Evolutionary conservation across 2,113 vertebrate genomes (phyloP), one percentile per base, ranked within the genome.

Genomic region (Passerina amoena): DNA sequence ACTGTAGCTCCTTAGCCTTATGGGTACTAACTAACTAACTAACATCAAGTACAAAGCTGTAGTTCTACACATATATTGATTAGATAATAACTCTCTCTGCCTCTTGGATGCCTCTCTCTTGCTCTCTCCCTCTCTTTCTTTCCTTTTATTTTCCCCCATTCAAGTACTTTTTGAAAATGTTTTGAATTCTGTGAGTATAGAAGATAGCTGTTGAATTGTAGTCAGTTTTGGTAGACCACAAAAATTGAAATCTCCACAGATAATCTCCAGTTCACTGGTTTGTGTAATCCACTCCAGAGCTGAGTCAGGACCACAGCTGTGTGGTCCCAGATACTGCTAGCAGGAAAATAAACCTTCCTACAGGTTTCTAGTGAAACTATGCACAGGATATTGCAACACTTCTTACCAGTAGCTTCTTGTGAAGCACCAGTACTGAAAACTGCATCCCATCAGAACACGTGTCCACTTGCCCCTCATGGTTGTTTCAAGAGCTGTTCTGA

Each of bases 1-100:
- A 25, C 45, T 24, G 4, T 8, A 56, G 27, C 38, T 87, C 28
- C 38, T 63, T 11, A 53, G 8, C 5, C 18, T 53, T 37, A 27
- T 0, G 1, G 7, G 6, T 14, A 27, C 37, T 71, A n/a, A 33
- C 28, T 6, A n/a, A n/a, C n/a, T n/a, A n/a, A n/a, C n/a, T n/a
- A n/a, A n/a, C n/a, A n/a, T n/a, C n/a, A n/a, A n/a, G 4, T 51
- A 59, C 35, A 63, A 70, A 88, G 40, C 44, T 87, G 7, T 57
- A 48, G 24, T 51, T 80, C 50, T 72, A 42, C 38, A 48, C 22
- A 12, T 3, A 1, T 27, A 25, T 1, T 81, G 53, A 63, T 22
- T 21, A 40, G 15, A 11, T 80, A 33, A 12, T 45, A 57, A 22
- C 11, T 68, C 11, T 31, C 14, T 70, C 27, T 35, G 12, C 20